Evolutionary conservation across 2,113 vertebrate genomes (phyloP).

Genomic region (Callocephalon fimbriatum): DNA sequence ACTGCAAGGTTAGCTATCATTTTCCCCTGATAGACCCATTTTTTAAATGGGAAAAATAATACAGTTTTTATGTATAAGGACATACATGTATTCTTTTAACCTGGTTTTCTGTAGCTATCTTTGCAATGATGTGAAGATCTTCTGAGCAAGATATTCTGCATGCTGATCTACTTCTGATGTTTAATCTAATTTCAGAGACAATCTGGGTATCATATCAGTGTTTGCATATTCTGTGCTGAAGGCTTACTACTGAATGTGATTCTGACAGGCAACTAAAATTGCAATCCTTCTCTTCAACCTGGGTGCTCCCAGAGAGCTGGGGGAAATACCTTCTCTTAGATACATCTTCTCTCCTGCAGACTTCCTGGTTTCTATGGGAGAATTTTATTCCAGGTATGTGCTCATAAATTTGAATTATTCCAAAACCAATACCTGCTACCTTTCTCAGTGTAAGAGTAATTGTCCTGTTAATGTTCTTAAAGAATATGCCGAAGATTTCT

Average conservation of each 20-base stretch:
- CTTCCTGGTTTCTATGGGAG: neutral
- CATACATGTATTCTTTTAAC: neutral
- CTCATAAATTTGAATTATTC: constrained; percentile 27
- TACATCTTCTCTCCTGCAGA: neutral
- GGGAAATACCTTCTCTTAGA: neutral
- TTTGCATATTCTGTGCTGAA: neutral
- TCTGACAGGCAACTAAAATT: neutral
- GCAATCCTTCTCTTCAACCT: neutral
- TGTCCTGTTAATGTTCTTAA: constrained; percentile 19
- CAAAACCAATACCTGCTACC: neutral
- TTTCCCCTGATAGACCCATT: neutral
- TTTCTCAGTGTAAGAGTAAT: constrained; percentile 21
- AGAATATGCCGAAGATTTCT: constrained; percentile 24
- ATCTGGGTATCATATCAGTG: neutral
- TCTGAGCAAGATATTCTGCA: neutral
- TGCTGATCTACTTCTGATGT: neutral
- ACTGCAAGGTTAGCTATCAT: neutral
- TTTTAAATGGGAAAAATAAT: neutral
- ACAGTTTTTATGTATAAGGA: neutral
- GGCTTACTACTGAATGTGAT: neutral
- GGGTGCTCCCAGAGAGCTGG: neutral
- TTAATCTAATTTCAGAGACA: constrained; percentile 5
- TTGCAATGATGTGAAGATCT: neutral
- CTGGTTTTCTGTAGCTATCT: neutral
- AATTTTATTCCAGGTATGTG: neutral